Evolutionary conservation across 2,888 invertebrate genomes (phyloP).

Genomic region (Myopa testacea): DNA sequence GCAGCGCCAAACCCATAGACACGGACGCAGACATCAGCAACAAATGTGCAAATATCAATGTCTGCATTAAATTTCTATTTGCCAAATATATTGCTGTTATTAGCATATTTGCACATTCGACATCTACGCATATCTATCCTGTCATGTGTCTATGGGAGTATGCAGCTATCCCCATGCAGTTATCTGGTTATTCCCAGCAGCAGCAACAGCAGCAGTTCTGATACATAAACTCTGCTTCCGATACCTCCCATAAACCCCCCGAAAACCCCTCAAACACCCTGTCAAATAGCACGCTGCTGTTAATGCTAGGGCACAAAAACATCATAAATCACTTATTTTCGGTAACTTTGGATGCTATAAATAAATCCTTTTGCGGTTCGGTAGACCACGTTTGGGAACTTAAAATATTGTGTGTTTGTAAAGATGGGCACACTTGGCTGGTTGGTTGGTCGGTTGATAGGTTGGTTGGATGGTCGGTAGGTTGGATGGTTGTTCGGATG

Average conservation of each 20-base stretch:
- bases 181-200: background rate
- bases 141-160: background rate
- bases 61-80: slow-evolving; percentile 41
- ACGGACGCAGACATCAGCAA: background rate
- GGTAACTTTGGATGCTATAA: slow-evolving; percentile 40
- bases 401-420: slow-evolving; percentile 47
- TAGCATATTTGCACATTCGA: slow-evolving; percentile 40
- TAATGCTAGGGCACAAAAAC: slow-evolving; percentile 34
- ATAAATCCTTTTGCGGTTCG: slow-evolving; percentile 50
- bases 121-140: slow-evolving; percentile 17
- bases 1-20: too few species aligned
- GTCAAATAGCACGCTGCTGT: slow-evolving; percentile 2
- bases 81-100: slow-evolving; percentile 38
- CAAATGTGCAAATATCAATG: slow-evolving; percentile 31
- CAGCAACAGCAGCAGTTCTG: background rate
- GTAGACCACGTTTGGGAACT: slow-evolving; percentile 51
- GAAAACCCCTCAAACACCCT: background rate
- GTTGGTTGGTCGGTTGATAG: background rate
- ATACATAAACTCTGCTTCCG: slow-evolving; percentile 1
- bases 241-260: background rate
- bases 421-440: background rate
- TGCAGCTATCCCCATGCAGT: background rate
- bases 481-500: background rate
- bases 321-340: slow-evolving; percentile 42
- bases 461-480: background rate